Evolutionary conservation across 2,797 vertebrate species (phyloP).

Genomic region (Chaetophractus vellerosus): DNA sequence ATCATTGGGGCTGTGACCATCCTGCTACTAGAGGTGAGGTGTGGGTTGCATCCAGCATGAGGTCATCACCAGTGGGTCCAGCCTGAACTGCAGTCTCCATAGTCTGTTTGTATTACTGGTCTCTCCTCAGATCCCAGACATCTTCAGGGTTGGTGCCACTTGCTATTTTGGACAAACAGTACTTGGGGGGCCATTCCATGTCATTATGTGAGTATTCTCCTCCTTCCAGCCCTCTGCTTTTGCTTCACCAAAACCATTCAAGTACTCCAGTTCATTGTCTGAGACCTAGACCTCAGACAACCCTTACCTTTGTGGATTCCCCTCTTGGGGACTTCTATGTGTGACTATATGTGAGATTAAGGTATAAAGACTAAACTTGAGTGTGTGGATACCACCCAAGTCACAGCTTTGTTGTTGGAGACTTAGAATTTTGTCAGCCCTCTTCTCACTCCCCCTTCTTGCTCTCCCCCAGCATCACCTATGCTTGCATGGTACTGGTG

Average conservation of each 20-base stretch:
- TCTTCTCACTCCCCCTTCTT: not conserved
- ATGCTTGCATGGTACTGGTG: conserved; percentile 95
- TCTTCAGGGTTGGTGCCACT: conserved; percentile 95
- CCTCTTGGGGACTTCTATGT: not conserved
- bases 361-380: not conserved
- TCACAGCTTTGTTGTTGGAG: not conserved
- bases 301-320: not conserved
- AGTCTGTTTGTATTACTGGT: not conserved
- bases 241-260: not conserved
- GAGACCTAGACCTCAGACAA: not conserved
- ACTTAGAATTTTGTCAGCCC: not conserved
- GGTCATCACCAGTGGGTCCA: not conserved
- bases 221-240: not conserved
- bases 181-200: conserved; percentile 97
- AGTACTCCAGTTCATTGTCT: not conserved
- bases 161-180: conserved; percentile 98
- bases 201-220: conserved; percentile 93
- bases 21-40: conserved; percentile 95
- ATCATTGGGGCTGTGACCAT: conserved; percentile 94
- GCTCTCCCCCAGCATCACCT: conserved; percentile 91
- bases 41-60: not conserved
- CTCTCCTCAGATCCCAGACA: conserved; percentile 94
- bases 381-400: not conserved
- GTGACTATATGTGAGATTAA: not conserved
- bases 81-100: not conserved